A percentile compares a stretch with the other conserved stretches of the same genome.
These are phyloP conservation scores for Amyelois transitella DNA, from an alignment of 1,140 invertebrate species.

Conservation along the genomic window DNA sequence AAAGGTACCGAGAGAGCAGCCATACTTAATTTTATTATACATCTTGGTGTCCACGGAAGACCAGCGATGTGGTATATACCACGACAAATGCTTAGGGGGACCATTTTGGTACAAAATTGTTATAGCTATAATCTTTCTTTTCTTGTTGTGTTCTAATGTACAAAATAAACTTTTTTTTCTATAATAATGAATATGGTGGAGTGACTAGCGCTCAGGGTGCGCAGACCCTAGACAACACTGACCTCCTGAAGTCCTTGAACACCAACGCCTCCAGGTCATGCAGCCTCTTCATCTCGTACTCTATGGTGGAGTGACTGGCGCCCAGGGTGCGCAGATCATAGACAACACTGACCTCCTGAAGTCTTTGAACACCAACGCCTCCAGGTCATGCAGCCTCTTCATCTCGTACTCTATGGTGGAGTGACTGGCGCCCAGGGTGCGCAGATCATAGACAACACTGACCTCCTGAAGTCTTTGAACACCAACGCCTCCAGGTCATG, in stretches of 20 bases:
- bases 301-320: slow-evolving; percentile 93
- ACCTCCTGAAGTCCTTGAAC: slow-evolving; percentile 89
- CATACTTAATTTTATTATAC: too few relatives aligned
- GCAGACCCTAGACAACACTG: slow-evolving; percentile 94
- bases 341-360: slow-evolving; percentile 90
- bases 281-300: slow-evolving; percentile 91
- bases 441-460: slow-evolving; percentile 94
- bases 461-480: slow-evolving; percentile 91
- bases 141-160: too few relatives aligned
- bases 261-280: slow-evolving; percentile 94
- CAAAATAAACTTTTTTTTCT: too few relatives aligned
- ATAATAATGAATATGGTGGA: too few relatives aligned
- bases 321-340: slow-evolving; percentile 92
- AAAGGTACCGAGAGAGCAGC: too few relatives aligned
- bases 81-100: too few relatives aligned
- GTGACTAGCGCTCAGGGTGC: slow-evolving; percentile 91
- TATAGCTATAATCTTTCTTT: too few relatives aligned
- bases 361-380: slow-evolving; percentile 93
- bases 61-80: too few relatives aligned
- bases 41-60: too few relatives aligned
- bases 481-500: slow-evolving; percentile 94
- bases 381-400: slow-evolving; percentile 90
- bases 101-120: too few relatives aligned
- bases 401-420: slow-evolving; percentile 93
- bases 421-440: slow-evolving; percentile 91